Evolutionary conservation across 2,888 invertebrate species (phyloP).

Genomic region (Drosophila putrida): DNA sequence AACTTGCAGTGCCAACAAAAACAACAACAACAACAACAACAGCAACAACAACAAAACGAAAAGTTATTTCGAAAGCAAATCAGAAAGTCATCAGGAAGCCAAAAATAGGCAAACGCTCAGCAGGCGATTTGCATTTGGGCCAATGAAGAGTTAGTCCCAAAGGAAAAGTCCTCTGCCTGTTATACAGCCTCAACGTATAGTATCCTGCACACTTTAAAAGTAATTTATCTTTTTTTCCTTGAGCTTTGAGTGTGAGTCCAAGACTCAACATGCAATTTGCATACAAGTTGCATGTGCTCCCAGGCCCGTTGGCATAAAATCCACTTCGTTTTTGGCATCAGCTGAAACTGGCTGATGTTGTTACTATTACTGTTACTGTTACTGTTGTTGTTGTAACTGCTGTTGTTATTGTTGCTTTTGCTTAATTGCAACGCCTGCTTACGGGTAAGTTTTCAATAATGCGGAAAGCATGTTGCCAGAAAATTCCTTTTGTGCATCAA

Average conservation of each 20-base stretch:
- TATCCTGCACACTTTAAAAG: slow-evolving; percentile 71
- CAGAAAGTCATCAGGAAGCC: slow-evolving; percentile 74
- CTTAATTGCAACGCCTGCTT: slow-evolving; percentile 66
- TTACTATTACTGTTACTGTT: not conserved
- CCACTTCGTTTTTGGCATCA: slow-evolving; percentile 61
- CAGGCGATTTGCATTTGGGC: slow-evolving; percentile 65
- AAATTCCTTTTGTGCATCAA: slow-evolving; percentile 62
- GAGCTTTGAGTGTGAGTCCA: slow-evolving; percentile 20
- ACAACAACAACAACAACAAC: not conserved
- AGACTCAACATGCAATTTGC: slow-evolving; percentile 67
- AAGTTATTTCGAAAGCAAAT: slow-evolving; percentile 75
- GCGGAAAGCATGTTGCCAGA: slow-evolving; percentile 63
- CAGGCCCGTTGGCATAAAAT: slow-evolving; percentile 66
- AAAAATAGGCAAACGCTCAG: slow-evolving; percentile 53
- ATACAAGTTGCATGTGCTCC: slow-evolving; percentile 67
- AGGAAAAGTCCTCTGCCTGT: slow-evolving; percentile 24
- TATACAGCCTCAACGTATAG: slow-evolving; percentile 23
- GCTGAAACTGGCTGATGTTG: slow-evolving; percentile 18
- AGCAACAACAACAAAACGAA: slow-evolving; percentile 8
- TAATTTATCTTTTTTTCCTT: slow-evolving; percentile 70
- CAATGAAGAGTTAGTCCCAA: slow-evolving; percentile 49
- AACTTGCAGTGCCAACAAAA: slow-evolving; percentile 31
- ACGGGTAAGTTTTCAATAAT: slow-evolving; percentile 77
- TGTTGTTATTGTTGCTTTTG: slow-evolving; percentile 25
- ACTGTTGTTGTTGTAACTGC: slow-evolving; percentile 3